A percentile compares a stretch with the other conserved stretches of the same genome.
phyloP scores from a whole-genome alignment of 2,797 vertebrate species.

The Paratrypauchen microcephalus region DNA sequence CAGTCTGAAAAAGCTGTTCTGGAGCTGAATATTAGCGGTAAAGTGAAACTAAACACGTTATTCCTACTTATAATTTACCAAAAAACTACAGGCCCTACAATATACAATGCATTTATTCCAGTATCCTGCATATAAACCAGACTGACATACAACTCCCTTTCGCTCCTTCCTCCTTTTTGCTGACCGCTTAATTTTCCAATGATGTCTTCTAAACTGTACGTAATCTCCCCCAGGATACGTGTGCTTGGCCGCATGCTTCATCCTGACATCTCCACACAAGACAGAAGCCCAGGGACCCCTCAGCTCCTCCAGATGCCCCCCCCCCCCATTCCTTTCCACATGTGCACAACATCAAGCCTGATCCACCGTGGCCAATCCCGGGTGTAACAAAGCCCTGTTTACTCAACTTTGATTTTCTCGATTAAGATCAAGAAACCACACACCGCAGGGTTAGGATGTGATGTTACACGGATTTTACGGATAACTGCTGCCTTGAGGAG shows the following conservation, averaged over 20 bases:
- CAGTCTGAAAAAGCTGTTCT: too few species aligned
- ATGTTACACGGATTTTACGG: slow-evolving; percentile 44
- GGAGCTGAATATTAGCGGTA: too few species aligned
- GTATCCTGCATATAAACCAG: neutral
- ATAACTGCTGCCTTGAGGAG: slow-evolving; percentile 46
- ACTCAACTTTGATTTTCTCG: slow-evolving; percentile 75
- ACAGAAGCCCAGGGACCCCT: slow-evolving; percentile 61
- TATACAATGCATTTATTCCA: too few species aligned
- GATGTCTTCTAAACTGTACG: slow-evolving; percentile 39
- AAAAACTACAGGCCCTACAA: too few species aligned
- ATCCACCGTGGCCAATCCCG: slow-evolving; percentile 44
- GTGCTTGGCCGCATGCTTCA: slow-evolving; percentile 32
- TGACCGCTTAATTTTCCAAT: slow-evolving; percentile 32
- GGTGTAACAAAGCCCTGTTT: slow-evolving; percentile 63
- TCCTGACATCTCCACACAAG: slow-evolving; percentile 54
- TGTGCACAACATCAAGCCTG: slow-evolving; percentile 62
- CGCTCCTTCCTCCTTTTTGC: neutral
- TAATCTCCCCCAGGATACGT: slow-evolving; percentile 39
- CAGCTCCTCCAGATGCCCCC: slow-evolving; percentile 39
- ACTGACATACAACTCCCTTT: neutral
- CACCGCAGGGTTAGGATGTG: slow-evolving; percentile 43
- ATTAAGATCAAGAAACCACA: slow-evolving; percentile 63
- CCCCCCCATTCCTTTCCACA: slow-evolving; percentile 42
- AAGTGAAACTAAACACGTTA: too few species aligned
- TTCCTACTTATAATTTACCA: too few species aligned